Percentiles rank a stretch among this genome's conserved stretches.
These are phyloP conservation scores for Crotalus helleri DNA, from an alignment of 2,113 vertebrate genomes.

Conservation along the genomic window DNA sequence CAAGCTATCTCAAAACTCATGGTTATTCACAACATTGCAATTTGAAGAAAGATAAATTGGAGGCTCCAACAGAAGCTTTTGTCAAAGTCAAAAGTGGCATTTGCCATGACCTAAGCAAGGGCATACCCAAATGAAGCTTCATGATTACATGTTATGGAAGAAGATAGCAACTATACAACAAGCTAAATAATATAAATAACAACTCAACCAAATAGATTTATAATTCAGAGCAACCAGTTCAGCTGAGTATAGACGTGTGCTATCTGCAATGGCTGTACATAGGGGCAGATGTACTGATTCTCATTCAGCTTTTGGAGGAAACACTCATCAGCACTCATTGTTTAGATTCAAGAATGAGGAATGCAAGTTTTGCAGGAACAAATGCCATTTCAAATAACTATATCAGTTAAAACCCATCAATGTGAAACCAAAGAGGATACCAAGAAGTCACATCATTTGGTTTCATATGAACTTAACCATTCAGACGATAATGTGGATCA, in stretches of 20 bases:
- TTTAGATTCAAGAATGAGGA: neutral
- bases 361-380: neutral
- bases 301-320: neutral
- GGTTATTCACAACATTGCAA: neutral
- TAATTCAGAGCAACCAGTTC: neutral
- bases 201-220: neutral
- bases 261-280: neutral
- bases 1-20: neutral
- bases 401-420: neutral
- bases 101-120: neutral
- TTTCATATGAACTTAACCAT: neutral
- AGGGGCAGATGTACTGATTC: neutral
- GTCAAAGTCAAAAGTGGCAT: neutral
- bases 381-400: neutral
- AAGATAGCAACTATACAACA: neutral
- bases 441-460: neutral
- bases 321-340: neutral
- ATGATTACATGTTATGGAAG: neutral
- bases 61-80: neutral
- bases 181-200: neutral
- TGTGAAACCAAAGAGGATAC: neutral
- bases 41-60: neutral
- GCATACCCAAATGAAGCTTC: neutral
- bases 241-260: neutral
- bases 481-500: neutral